Evolutionary conservation across 30 jellyfish, hydroid and myxozoan genomes (phyloP), one percentile per base, ranked within the genome.

Genomic region (Mastigias papua): DNA sequence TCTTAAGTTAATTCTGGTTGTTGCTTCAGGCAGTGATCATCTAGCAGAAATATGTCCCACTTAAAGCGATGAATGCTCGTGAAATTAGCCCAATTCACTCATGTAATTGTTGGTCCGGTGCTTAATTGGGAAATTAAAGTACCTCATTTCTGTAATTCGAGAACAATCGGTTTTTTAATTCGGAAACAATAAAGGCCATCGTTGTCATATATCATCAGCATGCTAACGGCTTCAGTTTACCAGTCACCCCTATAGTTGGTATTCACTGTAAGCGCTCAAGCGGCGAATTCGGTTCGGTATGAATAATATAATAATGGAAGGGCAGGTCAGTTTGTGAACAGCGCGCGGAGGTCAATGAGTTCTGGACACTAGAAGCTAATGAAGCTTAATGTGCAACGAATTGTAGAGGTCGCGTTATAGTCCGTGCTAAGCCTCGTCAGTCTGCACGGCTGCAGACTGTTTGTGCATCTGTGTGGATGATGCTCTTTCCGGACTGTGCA

Each of bases 121-220:
- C 74, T 25, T 27, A 11, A 10, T 63, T 63, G 26, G 35, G 74
- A 23, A 63, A 63, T 63, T 63, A 63, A 63, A 25, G 19, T 17
- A 22, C 42, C 74, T 63, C 37, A 0, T 27, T 63, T 37, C 20
- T 15, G 74, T 81, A 81, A 81, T 81, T 67, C 32, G 79, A 0
- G 65, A 33, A 69, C 85, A 69, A 68, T 68, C 84, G 74, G 16
- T 10, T 11, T 34, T 34, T 67, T 67, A 68, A 81, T 81, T 67
- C 48, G 84, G 70, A 34, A 81, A 68, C 91, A 81, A 81, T 67
- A 27, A 46, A 66, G 84, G 75, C 76, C 75, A 51, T 1, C 57
- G 93, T 83, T 83, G 93, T 83, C 93, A 83, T 83, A 60, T 71
- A 50, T 35, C 81, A 85, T 83, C 93, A 83, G 69, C 57, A 29